These are phyloP conservation scores for Agrotis puta DNA, from an alignment of 2,888 invertebrate genomes.

Conservation along the genomic window DNA sequence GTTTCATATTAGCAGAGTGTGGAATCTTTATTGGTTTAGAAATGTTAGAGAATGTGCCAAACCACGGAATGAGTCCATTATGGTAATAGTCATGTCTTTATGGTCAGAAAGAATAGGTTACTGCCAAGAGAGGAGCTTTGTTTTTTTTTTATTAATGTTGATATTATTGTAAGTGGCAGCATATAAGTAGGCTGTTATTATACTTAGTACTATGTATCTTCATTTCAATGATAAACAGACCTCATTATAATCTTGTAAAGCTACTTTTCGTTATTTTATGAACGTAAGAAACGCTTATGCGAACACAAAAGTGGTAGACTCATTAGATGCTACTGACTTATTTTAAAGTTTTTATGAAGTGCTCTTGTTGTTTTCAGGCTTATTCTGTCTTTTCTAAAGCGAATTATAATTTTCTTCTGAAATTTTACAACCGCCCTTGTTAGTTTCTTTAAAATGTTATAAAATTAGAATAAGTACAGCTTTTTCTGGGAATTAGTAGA, in stretches of 20 bases:
- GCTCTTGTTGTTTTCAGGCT: no score
- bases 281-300: neutral
- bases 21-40: constrained; percentile 2
- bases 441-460: no score
- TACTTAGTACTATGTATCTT: neutral
- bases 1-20: constrained; percentile 2
- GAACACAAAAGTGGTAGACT: neutral
- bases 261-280: neutral
- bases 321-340: neutral
- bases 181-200: constrained; percentile 3
- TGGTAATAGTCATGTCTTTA: neutral
- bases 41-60: constrained; percentile 17
- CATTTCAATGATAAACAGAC: neutral
- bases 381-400: no score
- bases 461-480: no score
- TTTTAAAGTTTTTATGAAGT: neutral
- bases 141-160: constrained; percentile 4
- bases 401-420: no score
- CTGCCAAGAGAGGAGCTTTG: constrained; percentile 17
- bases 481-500: no score
- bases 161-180: neutral
- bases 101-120: neutral
- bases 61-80: constrained; percentile 4
- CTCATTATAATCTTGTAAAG: no score
- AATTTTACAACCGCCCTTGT: no score